These are phyloP conservation scores for Cerceris rybyensis DNA, from an alignment of 2,888 invertebrate genomes.

Conservation along the genomic window DNA sequence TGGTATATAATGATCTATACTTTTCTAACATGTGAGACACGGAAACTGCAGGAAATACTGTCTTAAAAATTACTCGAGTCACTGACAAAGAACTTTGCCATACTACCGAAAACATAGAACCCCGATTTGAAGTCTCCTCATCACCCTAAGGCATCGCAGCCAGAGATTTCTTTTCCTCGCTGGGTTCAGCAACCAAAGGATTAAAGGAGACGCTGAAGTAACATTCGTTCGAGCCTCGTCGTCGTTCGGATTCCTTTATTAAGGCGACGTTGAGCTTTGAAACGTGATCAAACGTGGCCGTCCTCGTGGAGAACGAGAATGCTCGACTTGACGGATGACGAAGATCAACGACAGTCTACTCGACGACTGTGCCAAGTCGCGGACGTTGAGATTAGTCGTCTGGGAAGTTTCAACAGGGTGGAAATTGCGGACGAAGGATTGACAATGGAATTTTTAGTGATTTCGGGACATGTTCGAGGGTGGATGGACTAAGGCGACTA, in stretches of 20 bases:
- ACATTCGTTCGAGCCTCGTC: slow-evolving; percentile 3
- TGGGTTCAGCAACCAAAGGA: no score
- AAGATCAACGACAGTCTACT: slow-evolving; percentile 59
- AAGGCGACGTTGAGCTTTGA: slow-evolving; percentile 61
- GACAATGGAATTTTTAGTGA: not conserved
- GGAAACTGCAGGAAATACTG: no score
- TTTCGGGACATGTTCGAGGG: not conserved
- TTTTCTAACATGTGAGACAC: no score
- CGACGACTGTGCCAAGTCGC: slow-evolving; percentile 10
- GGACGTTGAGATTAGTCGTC: slow-evolving; percentile 5
- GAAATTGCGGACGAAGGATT: not conserved
- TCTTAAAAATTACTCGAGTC: no score
- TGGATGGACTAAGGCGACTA: no score
- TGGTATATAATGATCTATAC: no score
- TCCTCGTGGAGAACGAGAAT: slow-evolving; percentile 41
- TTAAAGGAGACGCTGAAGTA: not conserved
- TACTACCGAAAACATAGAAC: no score
- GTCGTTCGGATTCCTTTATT: slow-evolving; percentile 56
- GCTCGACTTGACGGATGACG: slow-evolving; percentile 61
- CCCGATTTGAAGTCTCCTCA: no score
- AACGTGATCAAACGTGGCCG: slow-evolving; percentile 70
- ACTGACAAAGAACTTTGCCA: no score
- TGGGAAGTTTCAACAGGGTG: slow-evolving; percentile 8
- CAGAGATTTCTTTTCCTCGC: no score
- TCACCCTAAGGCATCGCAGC: no score